Evolutionary conservation across 1,140 invertebrate genomes (phyloP).

Genomic region (Homalodisca vitripennis): DNA sequence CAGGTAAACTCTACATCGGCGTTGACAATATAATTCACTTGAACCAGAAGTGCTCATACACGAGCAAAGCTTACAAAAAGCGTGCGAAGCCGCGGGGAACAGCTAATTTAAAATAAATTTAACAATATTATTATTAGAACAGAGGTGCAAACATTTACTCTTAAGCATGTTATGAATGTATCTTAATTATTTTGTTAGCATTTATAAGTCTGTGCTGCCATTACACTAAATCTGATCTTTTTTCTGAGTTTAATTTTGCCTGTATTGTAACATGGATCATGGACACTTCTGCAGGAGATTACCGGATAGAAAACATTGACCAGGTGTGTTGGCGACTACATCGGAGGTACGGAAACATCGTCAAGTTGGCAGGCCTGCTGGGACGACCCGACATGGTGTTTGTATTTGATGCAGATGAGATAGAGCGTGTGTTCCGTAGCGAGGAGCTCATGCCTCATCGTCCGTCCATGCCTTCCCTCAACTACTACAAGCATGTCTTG

Average conservation of each 20-base stretch:
- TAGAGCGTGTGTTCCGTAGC: constrained; percentile 68
- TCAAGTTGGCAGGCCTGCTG: constrained; percentile 69
- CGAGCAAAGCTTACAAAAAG: too few species aligned
- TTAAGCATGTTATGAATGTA: not conserved
- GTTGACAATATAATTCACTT: too few species aligned
- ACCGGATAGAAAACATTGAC: constrained; percentile 70
- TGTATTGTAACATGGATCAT: constrained; percentile 41
- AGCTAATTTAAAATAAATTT: not conserved
- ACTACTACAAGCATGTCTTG: constrained; percentile 73
- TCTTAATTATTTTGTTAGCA: not conserved
- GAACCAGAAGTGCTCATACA: too few species aligned
- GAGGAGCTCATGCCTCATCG: constrained; percentile 75
- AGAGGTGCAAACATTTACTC: not conserved
- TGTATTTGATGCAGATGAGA: constrained; percentile 73
- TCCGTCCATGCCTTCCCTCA: constrained; percentile 74
- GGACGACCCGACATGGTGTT: constrained; percentile 78
- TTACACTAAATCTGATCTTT: not conserved
- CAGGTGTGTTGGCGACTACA: constrained; percentile 67
- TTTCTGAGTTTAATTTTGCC: not conserved
- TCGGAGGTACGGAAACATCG: constrained; percentile 66
- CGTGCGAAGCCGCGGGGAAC: too few species aligned
- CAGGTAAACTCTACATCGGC: too few species aligned
- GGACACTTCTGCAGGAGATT: constrained; percentile 56
- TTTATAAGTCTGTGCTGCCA: not conserved
- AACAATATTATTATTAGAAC: not conserved